These are phyloP conservation scores for Probaryconus sp. DNA, from an alignment of 1,140 invertebrate species.

Conservation along the genomic window DNA sequence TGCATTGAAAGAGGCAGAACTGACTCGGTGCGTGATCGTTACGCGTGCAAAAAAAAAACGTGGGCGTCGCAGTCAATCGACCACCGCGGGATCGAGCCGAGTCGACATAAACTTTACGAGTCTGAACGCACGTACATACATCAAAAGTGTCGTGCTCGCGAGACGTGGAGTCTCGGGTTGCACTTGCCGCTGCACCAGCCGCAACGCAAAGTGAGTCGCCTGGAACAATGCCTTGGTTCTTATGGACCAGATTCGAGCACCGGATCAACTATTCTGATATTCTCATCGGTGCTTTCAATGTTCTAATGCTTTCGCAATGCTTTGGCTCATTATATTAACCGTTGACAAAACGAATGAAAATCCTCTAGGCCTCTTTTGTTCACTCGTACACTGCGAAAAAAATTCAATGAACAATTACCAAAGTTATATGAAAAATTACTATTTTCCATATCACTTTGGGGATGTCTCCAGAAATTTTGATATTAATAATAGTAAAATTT, in stretches of 20 bases:
- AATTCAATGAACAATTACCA: no score
- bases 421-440: no score
- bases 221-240: conserved; percentile 24
- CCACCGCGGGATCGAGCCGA: conserved; percentile 27
- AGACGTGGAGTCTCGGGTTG: conserved; percentile 51
- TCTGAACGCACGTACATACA: conserved; percentile 33
- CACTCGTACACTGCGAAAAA: no score
- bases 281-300: conserved; percentile 29
- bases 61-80: conserved; percentile 51
- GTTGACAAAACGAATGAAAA: conserved; percentile 10
- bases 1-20: conserved; percentile 3
- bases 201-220: conserved; percentile 23
- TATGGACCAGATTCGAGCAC: conserved; percentile 16
- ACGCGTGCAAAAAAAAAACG: conserved; percentile 24
- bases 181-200: conserved; percentile 22
- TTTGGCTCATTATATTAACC: conserved; percentile 4
- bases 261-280: no score
- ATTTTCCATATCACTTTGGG: no score
- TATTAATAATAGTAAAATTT: no score
- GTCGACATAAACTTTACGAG: conserved; percentile 47
- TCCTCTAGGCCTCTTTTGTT: no score
- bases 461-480: no score
- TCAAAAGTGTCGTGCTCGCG: conserved; percentile 20
- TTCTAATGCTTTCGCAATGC: conserved; percentile 7
- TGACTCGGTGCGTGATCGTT: conserved; percentile 16